phyloP scores from a whole-genome alignment of 2,113 vertebrate genomes.

The Tor tambroides region DNA sequence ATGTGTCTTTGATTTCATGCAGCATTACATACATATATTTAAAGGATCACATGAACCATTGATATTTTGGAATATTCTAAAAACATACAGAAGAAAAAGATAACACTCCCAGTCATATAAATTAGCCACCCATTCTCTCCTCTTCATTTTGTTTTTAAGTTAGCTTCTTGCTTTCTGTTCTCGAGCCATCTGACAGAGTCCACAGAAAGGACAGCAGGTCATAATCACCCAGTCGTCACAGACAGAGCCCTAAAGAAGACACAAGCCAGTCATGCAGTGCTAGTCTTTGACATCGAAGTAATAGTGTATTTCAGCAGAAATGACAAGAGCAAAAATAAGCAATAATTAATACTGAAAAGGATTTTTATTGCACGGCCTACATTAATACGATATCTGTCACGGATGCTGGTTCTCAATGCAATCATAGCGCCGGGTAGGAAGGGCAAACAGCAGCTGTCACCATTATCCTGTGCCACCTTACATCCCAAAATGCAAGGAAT shows the following conservation, averaged over 20 bases:
- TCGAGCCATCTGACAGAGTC: slow-evolving; percentile 79
- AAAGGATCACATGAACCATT: neutral
- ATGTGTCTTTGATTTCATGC: neutral
- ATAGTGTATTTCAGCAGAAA: neutral
- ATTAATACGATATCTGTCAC: slow-evolving; percentile 70
- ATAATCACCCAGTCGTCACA: slow-evolving; percentile 78
- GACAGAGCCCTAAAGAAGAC: slow-evolving; percentile 72
- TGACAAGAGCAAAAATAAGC: neutral
- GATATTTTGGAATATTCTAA: neutral
- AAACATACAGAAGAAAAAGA: neutral
- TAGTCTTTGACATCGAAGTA: neutral
- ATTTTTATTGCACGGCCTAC: slow-evolving; percentile 61
- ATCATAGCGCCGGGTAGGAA: slow-evolving; percentile 76
- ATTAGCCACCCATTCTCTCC: neutral
- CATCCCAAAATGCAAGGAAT: slow-evolving; percentile 83
- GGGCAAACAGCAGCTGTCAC: slow-evolving; percentile 76
- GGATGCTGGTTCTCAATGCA: slow-evolving; percentile 76
- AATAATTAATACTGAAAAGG: neutral
- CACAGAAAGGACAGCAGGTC: slow-evolving; percentile 71
- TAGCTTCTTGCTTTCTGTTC: slow-evolving; percentile 75
- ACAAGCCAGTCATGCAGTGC: slow-evolving; percentile 25
- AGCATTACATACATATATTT: neutral
- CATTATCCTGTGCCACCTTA: slow-evolving; percentile 76
- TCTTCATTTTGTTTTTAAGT: slow-evolving; percentile 12
- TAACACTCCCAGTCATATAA: neutral